Base-by-base conservation (phyloP, 2,113 vertebrate genomes). In the Scopus umbretta region DNA sequence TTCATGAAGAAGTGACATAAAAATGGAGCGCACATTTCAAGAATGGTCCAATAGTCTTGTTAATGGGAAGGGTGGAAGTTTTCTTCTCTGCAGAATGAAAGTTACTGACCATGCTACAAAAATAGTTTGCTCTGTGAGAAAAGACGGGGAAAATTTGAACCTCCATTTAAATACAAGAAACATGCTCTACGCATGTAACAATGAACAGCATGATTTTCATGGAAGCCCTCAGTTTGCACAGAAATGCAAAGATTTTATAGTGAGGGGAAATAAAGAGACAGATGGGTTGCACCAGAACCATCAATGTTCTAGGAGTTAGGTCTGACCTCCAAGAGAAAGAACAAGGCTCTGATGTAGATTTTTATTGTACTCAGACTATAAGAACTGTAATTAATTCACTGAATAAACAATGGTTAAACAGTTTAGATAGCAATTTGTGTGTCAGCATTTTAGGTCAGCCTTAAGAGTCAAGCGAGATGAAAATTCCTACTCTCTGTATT, bases 91-190 rank as follows among this genome's bases (percentile, higher is more conserved):
- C 26, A 83, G n/a, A 62, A 79, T 30, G 40, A 53, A 62, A 29
- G 42, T 38, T 71, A 65, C 16, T 36, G 42, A 80, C 18, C 8
- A 43, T 6, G 15, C 36, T 55, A 81, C 36, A 75, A 61, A 87
- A 58, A 0, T 7, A 49, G 17, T 75, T 42, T 67, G 5, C 12
- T 67, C 0, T 1, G 15, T 50, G 8, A 88, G 17, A 94, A 71
- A 79, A 71, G 16, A 86, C 38, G 20, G 38, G 23, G 27, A 29
- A 82, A 94, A 63, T 2, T 30, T 13, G 12, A 75, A 55, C 11
- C 12, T 63, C n/a, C 4, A n/a, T 38, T 93, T 53, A 91, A 78
- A 86, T 23, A 5, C 7, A 61, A 55, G 10, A 70, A 83, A 20
- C 10, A 26, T 22, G 3, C 11, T 92, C 5, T 43, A 65, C 1